phyloP scores from a whole-genome alignment of 2,113 vertebrate species.

The Perognathus longimembris region DNA sequence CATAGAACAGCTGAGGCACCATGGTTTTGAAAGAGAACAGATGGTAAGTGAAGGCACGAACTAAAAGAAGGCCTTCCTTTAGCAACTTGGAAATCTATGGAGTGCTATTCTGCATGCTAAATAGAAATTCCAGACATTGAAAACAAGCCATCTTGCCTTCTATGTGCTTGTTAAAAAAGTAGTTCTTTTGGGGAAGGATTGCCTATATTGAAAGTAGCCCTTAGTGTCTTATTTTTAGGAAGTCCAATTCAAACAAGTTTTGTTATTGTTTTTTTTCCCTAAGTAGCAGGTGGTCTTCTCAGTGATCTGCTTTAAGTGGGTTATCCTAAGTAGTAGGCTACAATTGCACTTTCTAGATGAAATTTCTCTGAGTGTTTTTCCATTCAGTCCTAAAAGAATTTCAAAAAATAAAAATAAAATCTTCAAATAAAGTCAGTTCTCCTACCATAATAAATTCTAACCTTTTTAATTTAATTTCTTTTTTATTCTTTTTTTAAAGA shows the following conservation, averaged over 20 bases:
- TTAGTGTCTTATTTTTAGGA: conserved; percentile 54
- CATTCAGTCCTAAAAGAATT: background rate
- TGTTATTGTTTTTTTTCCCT: background rate
- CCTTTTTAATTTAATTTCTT: too few relatives aligned
- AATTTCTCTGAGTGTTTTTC: background rate
- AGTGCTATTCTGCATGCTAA: conserved; percentile 68
- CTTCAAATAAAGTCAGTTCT: background rate
- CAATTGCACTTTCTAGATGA: background rate
- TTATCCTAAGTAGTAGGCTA: background rate
- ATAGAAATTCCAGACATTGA: conserved; percentile 61
- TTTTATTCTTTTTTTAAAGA: too few relatives aligned
- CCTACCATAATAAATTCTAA: background rate
- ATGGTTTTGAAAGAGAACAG: conserved; percentile 69
- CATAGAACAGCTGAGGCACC: conserved; percentile 54
- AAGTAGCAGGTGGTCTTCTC: background rate
- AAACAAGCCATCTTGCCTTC: conserved; percentile 51
- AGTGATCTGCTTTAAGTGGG: conserved; percentile 25
- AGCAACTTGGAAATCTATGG: conserved; percentile 64
- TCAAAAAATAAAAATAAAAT: conserved; percentile 41
- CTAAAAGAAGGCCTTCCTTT: conserved; percentile 69
- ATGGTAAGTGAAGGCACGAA: conserved; percentile 73
- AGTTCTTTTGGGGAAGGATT: conserved; percentile 37
- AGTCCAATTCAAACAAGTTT: conserved; percentile 5
- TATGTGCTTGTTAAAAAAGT: conserved; percentile 59
- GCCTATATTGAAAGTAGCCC: conserved; percentile 57